These are phyloP conservation scores for Fistularia commersonii DNA, from an alignment of 2,797 vertebrate species.

Conservation along the genomic window DNA sequence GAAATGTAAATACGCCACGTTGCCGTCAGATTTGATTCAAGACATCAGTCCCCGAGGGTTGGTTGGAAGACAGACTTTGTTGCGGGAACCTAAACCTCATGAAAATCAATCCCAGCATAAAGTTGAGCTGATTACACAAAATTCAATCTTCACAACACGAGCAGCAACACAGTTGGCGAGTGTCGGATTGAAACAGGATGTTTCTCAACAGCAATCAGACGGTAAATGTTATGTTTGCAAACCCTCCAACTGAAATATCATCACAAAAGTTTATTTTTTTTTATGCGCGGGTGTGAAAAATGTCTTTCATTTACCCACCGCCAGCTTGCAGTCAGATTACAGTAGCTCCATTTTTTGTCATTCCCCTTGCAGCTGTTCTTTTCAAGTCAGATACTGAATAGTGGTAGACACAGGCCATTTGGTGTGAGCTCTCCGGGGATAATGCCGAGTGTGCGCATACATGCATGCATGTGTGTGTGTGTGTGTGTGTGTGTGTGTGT, in stretches of 20 bases:
- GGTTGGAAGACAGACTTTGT: too few species aligned
- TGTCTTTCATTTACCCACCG: slow-evolving; percentile 9
- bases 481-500: slow-evolving; percentile 10
- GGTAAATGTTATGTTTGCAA: slow-evolving; percentile 1
- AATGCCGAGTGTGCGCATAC: slow-evolving; percentile 30
- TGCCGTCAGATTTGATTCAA: too few species aligned
- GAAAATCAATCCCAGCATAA: too few species aligned
- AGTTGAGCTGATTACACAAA: too few species aligned
- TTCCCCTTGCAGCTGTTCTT: slow-evolving; percentile 70
- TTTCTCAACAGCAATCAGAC: too few species aligned
- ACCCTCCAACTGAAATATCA: slow-evolving; percentile 8
- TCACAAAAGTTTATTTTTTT: neutral
- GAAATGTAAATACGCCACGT: too few species aligned
- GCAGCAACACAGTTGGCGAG: too few species aligned
- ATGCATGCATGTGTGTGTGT: slow-evolving; percentile 11
- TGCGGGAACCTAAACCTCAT: too few species aligned
- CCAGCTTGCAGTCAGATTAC: slow-evolving; percentile 28
- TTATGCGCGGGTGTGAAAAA: slow-evolving; percentile 1
- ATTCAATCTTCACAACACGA: too few species aligned
- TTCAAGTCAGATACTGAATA: slow-evolving; percentile 67
- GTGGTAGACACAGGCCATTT: slow-evolving; percentile 53
- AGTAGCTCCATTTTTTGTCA: slow-evolving; percentile 52
- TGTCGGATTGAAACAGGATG: too few species aligned
- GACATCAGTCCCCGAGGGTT: too few species aligned
- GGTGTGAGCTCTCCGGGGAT: slow-evolving; percentile 61